These are phyloP conservation scores for Halcyon malimbica DNA, from an alignment of 2,113 vertebrate species.

Conservation along the genomic window DNA sequence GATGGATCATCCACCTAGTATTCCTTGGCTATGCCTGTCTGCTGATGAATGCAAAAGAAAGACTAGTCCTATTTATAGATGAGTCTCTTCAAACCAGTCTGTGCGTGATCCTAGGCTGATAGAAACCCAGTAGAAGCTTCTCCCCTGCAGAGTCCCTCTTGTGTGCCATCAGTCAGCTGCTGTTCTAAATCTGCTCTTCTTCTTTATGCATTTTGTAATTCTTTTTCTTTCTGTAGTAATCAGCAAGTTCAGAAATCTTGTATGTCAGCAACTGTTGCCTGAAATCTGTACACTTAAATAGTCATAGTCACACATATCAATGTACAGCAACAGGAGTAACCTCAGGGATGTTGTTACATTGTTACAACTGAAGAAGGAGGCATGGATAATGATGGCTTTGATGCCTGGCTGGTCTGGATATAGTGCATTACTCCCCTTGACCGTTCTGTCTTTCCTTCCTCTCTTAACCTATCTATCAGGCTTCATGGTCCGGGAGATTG, in stretches of 20 bases:
- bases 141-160: neutral
- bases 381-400: neutral
- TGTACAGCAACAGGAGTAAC: neutral
- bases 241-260: neutral
- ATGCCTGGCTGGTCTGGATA: neutral
- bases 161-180: neutral
- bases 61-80: neutral
- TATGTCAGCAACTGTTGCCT: neutral
- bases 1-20: neutral
- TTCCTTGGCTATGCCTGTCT: neutral
- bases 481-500: neutral
- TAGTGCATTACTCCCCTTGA: neutral
- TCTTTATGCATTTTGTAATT: neutral
- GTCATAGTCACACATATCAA: neutral
- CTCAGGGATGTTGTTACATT: neutral
- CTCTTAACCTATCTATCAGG: neutral
- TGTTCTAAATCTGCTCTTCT: neutral
- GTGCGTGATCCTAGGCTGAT: constrained; percentile 12
- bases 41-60: neutral
- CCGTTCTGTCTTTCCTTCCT: neutral
- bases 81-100: neutral
- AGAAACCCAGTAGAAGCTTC: neutral
- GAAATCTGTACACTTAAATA: neutral
- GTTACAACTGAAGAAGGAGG: neutral
- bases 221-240: neutral